Evolutionary conservation across 2,888 invertebrate species (phyloP), one percentile per base, ranked within the genome.

Genomic region (Andrena dorsata): DNA sequence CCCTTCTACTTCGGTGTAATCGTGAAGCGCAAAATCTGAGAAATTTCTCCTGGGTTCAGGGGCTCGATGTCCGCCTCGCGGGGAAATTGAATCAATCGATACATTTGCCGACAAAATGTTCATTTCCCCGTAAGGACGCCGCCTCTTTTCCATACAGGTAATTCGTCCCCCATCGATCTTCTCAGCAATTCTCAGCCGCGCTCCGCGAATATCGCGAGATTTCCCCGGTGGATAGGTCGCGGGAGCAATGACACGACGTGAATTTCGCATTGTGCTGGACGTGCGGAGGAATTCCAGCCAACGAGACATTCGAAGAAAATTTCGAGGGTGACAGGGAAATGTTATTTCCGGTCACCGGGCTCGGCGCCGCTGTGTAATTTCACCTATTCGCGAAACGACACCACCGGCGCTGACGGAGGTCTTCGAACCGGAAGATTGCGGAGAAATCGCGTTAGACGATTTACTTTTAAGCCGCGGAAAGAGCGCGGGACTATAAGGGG

Each of bases 261-360:
- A 23, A 56, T 56, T 56, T 26, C 56, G 10, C 23, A 26, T 26
- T 23, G 26, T 26, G 23, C 10, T 23, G 61, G 20, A 32, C 8
- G 32, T n/a, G 8, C 23, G 10, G 23, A 26, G 8, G 53, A 53
- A 56, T 23, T 26, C 13, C 23, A 23, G 56, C 56, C 3, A 26
- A n/a, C n/a, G 41, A 32, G 13, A 60, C 41, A 32, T 49, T 4
- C 32, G 35, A 60, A 47, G 68, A 26, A 60, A 75, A 60, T 75
- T 58, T 60, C 47, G 23, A 10, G 35, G 47, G 20, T 16, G 16
- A n/a, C 56, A 13, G 56, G 23, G 28, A 60, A 68, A 68, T 32
- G 47, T 73, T 51, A 30, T 23, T 75, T 75, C 75, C 68, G 68
- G 75, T 61, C 75, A 68, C 60, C 35, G 26, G 58, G 30, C 13